A percentile compares a stretch with the other conserved stretches of the same genome.
Evolutionary conservation across 2,113 vertebrate species (phyloP).

Genomic region (Raja brachyura): DNA sequence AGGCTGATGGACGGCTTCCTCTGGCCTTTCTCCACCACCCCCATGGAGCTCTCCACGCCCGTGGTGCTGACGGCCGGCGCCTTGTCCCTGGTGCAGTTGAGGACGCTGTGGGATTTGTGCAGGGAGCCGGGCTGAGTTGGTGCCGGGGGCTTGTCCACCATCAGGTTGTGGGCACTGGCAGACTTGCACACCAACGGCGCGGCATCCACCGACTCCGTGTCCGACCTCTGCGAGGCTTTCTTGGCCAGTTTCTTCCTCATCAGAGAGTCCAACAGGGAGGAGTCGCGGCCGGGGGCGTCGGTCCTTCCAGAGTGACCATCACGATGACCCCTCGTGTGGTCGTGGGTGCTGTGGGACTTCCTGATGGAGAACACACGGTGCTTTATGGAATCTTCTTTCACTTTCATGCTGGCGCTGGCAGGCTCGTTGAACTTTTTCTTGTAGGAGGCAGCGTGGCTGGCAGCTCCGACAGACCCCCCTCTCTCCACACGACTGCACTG

Average conservation of each 20-base stretch:
- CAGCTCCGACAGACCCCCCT: slow-evolving; percentile 53
- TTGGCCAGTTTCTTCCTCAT: slow-evolving; percentile 49
- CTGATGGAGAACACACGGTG: slow-evolving; percentile 47
- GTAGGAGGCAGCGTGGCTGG: slow-evolving; percentile 54
- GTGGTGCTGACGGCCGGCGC: slow-evolving; percentile 55
- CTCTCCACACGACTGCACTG: slow-evolving; percentile 64
- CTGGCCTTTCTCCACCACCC: slow-evolving; percentile 43
- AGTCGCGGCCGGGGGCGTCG: slow-evolving; percentile 45
- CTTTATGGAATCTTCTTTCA: slow-evolving; percentile 52
- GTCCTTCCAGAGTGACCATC: slow-evolving; percentile 40
- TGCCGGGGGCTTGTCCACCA: slow-evolving; percentile 56
- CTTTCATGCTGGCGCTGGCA: slow-evolving; percentile 46
- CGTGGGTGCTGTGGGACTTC: slow-evolving; percentile 64
- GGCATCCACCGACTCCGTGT: slow-evolving; percentile 61
- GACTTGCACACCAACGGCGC: slow-evolving; percentile 73
- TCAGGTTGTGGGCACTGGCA: slow-evolving; percentile 79
- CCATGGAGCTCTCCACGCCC: slow-evolving; percentile 43
- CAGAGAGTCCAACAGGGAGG: slow-evolving; percentile 51
- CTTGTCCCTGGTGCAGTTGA: slow-evolving; percentile 47
- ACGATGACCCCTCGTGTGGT: slow-evolving; percentile 43
- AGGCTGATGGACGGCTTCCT: slow-evolving; percentile 38
- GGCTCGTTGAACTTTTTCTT: slow-evolving; percentile 46
- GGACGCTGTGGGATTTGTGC: slow-evolving; percentile 70
- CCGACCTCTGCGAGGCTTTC: slow-evolving; percentile 50
- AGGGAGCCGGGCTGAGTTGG: slow-evolving; percentile 46